Conservation (phyloP, 2,797 vertebrate genomes). For the Enteromius anoplus region DNA sequence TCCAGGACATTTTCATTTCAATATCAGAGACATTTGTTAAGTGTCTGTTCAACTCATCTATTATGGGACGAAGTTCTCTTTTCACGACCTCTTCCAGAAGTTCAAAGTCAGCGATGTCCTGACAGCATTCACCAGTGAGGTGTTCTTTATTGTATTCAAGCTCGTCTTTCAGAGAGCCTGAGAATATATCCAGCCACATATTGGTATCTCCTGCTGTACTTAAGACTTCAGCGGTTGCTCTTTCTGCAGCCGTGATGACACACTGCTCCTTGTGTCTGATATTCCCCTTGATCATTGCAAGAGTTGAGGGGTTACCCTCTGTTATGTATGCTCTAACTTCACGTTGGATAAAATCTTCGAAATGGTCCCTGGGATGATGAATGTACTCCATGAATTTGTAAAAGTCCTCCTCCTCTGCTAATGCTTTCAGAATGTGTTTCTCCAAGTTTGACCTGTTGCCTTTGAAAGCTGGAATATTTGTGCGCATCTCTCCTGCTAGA, state of each 20-base stretch:
- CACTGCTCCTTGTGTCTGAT: constrained; percentile 28
- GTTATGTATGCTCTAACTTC: constrained; percentile 61
- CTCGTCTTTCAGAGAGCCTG: constrained; percentile 41
- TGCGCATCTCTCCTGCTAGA: constrained; percentile 61
- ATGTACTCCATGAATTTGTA: not conserved
- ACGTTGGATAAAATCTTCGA: not conserved
- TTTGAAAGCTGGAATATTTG: not conserved
- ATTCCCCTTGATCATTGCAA: not conserved
- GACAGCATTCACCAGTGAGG: constrained; percentile 60
- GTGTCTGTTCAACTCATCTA: not conserved
- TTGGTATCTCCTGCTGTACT: constrained; percentile 15
- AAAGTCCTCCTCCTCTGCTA: not conserved
- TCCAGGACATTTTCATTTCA: constrained; percentile 46
- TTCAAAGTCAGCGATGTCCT: constrained; percentile 64
- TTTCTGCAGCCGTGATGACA: constrained; percentile 1
- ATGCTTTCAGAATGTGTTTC: not conserved
- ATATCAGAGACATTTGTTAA: constrained; percentile 42
- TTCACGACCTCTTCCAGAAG: constrained; percentile 64
- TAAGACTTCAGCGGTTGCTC: not conserved
- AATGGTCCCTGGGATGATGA: not conserved
- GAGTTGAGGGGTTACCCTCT: constrained; percentile 28
- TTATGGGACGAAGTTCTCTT: constrained; percentile 34
- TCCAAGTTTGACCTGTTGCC: not conserved
- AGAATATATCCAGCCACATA: constrained; percentile 73
- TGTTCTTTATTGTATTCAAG: constrained; percentile 65